Evolutionary conservation across 2,113 vertebrate species (phyloP).

Genomic region (Cochlearius cochlearius): DNA sequence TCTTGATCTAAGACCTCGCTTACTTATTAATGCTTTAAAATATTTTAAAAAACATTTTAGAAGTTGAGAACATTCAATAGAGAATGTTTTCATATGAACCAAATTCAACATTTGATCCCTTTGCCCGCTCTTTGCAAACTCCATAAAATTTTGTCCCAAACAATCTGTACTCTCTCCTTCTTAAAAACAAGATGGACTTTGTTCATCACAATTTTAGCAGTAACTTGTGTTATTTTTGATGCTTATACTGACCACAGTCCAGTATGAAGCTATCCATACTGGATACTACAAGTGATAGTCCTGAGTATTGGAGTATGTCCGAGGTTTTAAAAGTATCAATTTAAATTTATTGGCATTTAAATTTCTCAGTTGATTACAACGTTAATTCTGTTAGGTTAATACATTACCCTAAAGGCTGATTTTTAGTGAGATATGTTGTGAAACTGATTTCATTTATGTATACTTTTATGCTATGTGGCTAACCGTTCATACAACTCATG

Average conservation of each 20-base stretch:
- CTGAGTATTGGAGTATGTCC: not conserved
- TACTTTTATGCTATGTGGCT: not conserved
- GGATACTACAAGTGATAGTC: not conserved
- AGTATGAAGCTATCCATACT: not conserved
- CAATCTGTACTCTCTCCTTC: not conserved
- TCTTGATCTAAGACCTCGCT: not conserved
- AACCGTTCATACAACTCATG: conserved; percentile 32
- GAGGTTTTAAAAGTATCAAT: not conserved
- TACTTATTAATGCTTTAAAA: not conserved
- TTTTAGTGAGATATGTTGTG: not conserved
- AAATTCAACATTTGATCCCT: not conserved
- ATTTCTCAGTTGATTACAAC: not conserved
- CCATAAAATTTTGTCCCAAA: not conserved
- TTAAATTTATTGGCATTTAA: not conserved
- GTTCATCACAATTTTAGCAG: conserved; percentile 15
- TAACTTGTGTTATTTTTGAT: not conserved
- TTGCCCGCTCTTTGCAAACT: not conserved
- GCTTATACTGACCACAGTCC: not conserved
- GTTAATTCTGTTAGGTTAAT: not conserved
- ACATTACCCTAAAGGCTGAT: not conserved
- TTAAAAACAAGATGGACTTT: conserved; percentile 17
- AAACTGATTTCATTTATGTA: conserved; percentile 18
- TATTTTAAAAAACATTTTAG: not conserved
- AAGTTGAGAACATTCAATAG: not conserved
- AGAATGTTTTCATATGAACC: not conserved